A percentile compares a stretch with the other conserved stretches of the same genome.
phyloP scores from a whole-genome alignment of 1,140 invertebrate species.

The Tenebrio molitor region DNA sequence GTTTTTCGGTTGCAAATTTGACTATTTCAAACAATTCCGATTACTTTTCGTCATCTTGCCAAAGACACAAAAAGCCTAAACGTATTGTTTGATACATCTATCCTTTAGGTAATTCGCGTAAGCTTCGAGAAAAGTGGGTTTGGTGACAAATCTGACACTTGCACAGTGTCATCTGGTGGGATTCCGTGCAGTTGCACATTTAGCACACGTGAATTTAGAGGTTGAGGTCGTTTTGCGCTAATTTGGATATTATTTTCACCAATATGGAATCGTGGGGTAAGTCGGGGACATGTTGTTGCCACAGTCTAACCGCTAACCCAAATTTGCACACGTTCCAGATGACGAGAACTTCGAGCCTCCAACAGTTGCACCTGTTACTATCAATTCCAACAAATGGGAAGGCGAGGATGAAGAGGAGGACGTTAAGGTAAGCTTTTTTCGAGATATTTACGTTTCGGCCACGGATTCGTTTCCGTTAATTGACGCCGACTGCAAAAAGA shows the following conservation, averaged over 20 bases:
- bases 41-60: conserved; percentile 53
- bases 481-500: neutral
- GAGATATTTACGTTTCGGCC: neutral
- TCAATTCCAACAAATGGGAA: conserved; percentile 82
- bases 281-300: conserved; percentile 43
- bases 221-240: conserved; percentile 52
- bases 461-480: neutral
- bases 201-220: conserved; percentile 63
- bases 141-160: conserved; percentile 21
- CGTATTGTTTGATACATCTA: conserved; percentile 57
- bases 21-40: conserved; percentile 40
- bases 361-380: conserved; percentile 43
- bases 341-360: conserved; percentile 64
- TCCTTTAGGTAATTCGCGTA: conserved; percentile 7
- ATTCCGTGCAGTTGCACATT: conserved; percentile 35
- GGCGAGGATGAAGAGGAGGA: conserved; percentile 90
- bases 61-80: conserved; percentile 58
- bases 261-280: conserved; percentile 66
- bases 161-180: conserved; percentile 55
- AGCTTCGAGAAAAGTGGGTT: conserved; percentile 28
- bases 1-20: conserved; percentile 35
- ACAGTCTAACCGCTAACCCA: too few relatives aligned
- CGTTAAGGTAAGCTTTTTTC: conserved; percentile 78
- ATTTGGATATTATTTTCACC: conserved; percentile 51
- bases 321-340: conserved; percentile 57